Evolutionary conservation across 2,113 vertebrate genomes (phyloP), one percentile per base, ranked within the genome.

Genomic region (Colaptes auratus): DNA sequence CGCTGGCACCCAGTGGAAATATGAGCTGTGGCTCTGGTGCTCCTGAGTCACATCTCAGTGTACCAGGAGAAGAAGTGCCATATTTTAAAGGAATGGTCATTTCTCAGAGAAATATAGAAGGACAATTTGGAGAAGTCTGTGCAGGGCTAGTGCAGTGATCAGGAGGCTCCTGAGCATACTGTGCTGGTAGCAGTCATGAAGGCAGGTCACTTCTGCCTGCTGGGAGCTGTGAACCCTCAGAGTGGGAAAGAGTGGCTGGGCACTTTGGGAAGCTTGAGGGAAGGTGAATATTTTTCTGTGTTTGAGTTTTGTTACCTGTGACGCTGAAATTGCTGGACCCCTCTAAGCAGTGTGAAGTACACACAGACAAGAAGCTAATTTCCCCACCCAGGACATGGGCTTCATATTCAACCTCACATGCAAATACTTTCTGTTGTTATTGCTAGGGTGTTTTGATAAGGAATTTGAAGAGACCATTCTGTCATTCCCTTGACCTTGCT

Each of bases 1-100:
- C 52, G 58, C 67, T 95, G 96, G 96, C 89, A 96, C 79, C 52
- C 92, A 85, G 72, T 46, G 96, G 95, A 96, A 96, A 96, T 94
- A 95, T 20, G 94, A 93, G 94, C 88, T 15, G 33, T 66, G 93
- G 46, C 88, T 88, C 42, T 72, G 78, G 55, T 96, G 93, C 84
- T 6, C 7, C 63, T 48, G 88, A 95, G 81, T 87, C 84, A 89
- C 82, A 30, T 70, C 77, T 15, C 48, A 77, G 88, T 44, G 72
- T 24, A 86, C 60, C 91, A 78, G 7, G 53, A 82, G 92, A 64
- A 74, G 88, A 69, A 52, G 79, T 3, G 16, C 42, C 58, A 42
- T 33, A 46, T 66, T 78, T 97, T 88, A 93, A 87, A 91, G 90
- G 66, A 84, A 31, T 28, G 48, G 24, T 71, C 28, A 31, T 93